Evolutionary conservation across 2,113 vertebrate genomes (phyloP), one percentile per base, ranked within the genome.

Genomic region (Mola mola): DNA sequence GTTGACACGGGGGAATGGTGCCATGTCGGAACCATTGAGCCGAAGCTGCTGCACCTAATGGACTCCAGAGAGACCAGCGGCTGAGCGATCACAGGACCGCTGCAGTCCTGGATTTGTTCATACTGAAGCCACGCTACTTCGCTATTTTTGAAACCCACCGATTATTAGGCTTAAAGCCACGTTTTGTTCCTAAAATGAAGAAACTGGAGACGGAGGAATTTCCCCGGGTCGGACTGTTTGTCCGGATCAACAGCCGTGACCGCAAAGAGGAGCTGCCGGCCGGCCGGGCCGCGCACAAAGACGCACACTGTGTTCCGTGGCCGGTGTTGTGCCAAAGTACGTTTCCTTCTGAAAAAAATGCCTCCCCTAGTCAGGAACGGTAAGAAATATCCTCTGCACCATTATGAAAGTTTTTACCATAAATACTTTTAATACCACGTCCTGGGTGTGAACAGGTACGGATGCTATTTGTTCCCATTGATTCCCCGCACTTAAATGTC

Each of bases 191-290:
- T 22, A 5, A 10, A 36, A 28, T 28, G 21, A 13, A 50, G 82
- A 88, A 87, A 87, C 68, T 46, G 55, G 80, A 90, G 86, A 66
- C 64, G 62, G 72, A 74, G 86, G 89, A 90, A 90, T 87, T 25
- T 84, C 62, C 82, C 71, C 55, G 4, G 2, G 33, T 33, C 61
- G 37, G 52, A 57, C 67, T 80, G 71, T 70, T 75, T 81, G 72
- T 72, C 56, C 10, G 66, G 64, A 75, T 75, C 59, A 72, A 66
- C 66, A 68, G 55, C 51, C 31, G 61, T 31, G 65, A 87, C 87
- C 73, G 59, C 0, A 75, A n/a, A n/a, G 76, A 65, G 78, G 52
- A 74, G 76, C 72, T 21, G 57, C 69, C 34, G 72, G 58, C 44
- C 55, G 44, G 62, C 31, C 17, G 60, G 44, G 62, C 31, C 17